Base-by-base conservation (phyloP, 2,888 invertebrate species). In the Stegophylla sp. region DNA sequence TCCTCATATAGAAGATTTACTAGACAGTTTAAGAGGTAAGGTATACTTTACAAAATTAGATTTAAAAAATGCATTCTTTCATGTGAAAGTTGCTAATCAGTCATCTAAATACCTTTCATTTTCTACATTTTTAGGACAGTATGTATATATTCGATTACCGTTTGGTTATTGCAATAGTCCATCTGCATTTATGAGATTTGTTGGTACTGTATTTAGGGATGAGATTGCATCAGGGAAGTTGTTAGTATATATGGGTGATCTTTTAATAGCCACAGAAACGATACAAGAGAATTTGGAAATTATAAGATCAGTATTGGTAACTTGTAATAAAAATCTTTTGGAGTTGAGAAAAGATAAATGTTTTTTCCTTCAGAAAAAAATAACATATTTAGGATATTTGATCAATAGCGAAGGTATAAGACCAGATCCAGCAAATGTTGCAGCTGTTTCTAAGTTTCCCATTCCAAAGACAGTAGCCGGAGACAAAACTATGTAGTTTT, bases 401-500 rank as follows among this genome's bases (percentile, higher is more conserved):
- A n/a, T n/a, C n/a, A n/a, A n/a, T n/a, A n/a, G n/a, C n/a, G n/a
- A n/a, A n/a, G n/a, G n/a, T n/a, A n/a, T n/a, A n/a, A n/a, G n/a
- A n/a, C n/a, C n/a, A n/a, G n/a, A n/a, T n/a, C n/a, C n/a, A n/a
- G n/a, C n/a, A n/a, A n/a, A n/a, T n/a, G n/a, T n/a, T n/a, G n/a
- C n/a, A n/a, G n/a, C n/a, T n/a, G n/a, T n/a, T n/a, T 41, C 20
- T 15, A 41, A 82, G 1, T 82, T 77, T 61, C 79, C 73, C 15
- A 23, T 71, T 2, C 82, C 81, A 2, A 56, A 51, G 28, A 82
- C 71, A 71, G 64, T 63, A 61, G 48, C 71, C 23, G 28, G 45
- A 13, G 45, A n/a, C n/a, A n/a, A n/a, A n/a, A n/a, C n/a, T 82
- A 4, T 79, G 59, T 15, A 28, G 66, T n/a, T 83, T 77, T 82